Percentiles rank a stretch among this genome's conserved stretches.
phyloP scores from a whole-genome alignment of 2,113 vertebrate species.

The Perca schrenkii region DNA sequence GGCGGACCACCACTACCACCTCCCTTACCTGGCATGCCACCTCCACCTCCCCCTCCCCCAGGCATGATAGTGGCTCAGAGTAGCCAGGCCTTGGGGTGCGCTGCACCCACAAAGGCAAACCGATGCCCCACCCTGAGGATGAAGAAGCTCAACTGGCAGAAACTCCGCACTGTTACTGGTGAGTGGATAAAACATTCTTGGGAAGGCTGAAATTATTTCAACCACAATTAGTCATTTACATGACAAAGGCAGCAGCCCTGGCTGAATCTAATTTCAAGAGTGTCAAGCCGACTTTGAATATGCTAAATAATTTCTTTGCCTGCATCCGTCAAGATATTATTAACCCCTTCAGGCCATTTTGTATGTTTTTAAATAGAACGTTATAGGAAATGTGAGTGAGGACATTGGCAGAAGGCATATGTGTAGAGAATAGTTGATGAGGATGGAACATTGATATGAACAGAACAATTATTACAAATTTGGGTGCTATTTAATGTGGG shows the following conservation, averaged over 20 bases:
- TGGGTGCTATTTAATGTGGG: not conserved
- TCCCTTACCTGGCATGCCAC: conserved; percentile 71
- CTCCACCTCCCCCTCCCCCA: conserved; percentile 70
- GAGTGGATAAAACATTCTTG: conserved; percentile 18
- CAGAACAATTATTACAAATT: not conserved
- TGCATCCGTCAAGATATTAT: not conserved
- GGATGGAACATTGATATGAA: not conserved
- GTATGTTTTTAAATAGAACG: not conserved
- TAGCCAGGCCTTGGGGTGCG: conserved; percentile 73
- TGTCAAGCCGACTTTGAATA: not conserved
- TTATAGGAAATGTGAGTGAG: not conserved
- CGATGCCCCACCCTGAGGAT: conserved; percentile 90
- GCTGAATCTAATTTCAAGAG: not conserved
- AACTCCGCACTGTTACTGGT: conserved; percentile 90
- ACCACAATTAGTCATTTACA: not conserved
- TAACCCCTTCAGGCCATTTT: not conserved
- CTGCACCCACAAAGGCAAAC: conserved; percentile 62
- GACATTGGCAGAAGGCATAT: not conserved
- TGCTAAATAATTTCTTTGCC: not conserved
- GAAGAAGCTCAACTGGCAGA: conserved; percentile 99
- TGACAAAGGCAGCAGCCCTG: not conserved
- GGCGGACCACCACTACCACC: conserved; percentile 76
- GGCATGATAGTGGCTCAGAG: conserved; percentile 84
- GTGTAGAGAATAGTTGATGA: not conserved
- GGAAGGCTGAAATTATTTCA: not conserved